These are phyloP conservation scores for Ommatoiulus sabulosus DNA, from an alignment of 2,888 invertebrate species.

Conservation along the genomic window DNA sequence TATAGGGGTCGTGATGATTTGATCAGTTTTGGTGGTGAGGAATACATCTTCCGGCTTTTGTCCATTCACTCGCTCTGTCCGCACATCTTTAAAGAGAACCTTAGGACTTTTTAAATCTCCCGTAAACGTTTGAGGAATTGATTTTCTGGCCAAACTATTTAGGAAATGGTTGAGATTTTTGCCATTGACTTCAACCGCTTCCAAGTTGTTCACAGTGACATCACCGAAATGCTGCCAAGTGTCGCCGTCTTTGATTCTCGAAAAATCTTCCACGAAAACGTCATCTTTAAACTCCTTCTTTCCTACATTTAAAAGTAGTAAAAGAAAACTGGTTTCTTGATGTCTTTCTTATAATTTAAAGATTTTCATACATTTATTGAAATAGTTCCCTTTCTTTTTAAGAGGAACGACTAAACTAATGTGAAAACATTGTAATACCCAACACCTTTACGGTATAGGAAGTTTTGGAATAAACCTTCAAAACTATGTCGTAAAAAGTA, in stretches of 20 bases:
- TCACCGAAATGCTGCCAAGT: conserved; percentile 50
- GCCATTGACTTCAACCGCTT: conserved; percentile 36
- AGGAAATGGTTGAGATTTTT: background rate
- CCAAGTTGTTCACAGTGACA: conserved; percentile 34
- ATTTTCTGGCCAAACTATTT: conserved; percentile 14
- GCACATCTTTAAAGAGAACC: conserved; percentile 26
- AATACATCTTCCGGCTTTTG: conserved; percentile 1
- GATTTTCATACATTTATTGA: background rate
- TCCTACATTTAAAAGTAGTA: background rate
- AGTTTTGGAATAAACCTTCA: too few species aligned
- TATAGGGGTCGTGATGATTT: background rate
- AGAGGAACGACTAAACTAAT: background rate
- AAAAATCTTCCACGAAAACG: conserved; percentile 1
- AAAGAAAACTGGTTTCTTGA: background rate
- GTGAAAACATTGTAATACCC: too few species aligned
- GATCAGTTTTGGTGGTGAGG: conserved; percentile 51
- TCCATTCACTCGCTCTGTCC: background rate
- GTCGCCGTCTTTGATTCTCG: background rate
- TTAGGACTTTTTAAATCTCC: background rate
- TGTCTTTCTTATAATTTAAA: background rate
- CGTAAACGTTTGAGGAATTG: conserved; percentile 23
- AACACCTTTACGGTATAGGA: too few species aligned
- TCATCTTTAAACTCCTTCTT: conserved; percentile 44
- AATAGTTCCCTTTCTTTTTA: background rate
- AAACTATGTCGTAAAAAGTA: too few species aligned